These are phyloP conservation scores for Patella caerulea DNA, from an alignment of 2,888 invertebrate genomes.

Conservation along the genomic window DNA sequence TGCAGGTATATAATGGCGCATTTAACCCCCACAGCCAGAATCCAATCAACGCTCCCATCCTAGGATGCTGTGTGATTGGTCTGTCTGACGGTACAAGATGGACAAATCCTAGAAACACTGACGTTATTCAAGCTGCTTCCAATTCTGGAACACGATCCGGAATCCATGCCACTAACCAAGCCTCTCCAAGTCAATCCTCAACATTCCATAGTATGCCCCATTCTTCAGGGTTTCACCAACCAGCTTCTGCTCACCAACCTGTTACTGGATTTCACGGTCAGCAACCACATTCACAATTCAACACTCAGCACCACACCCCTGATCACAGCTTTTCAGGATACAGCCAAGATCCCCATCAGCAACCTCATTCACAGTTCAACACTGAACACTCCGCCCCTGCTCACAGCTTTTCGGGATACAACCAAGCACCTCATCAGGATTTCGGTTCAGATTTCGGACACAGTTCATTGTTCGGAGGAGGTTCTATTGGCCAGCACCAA, in stretches of 20 bases:
- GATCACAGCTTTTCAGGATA: neutral
- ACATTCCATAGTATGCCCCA: neutral
- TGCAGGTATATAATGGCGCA: neutral
- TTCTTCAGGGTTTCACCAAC: neutral
- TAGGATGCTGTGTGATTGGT: neutral
- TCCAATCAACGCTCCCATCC: slow-evolving; percentile 6
- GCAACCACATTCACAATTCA: neutral
- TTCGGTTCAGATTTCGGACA: neutral
- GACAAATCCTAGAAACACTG: neutral
- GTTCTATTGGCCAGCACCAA: neutral
- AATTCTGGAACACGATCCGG: neutral
- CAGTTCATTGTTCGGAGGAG: neutral
- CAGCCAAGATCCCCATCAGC: neutral
- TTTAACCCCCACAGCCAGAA: neutral
- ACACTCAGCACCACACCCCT: neutral
- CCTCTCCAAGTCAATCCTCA: neutral
- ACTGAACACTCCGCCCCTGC: neutral
- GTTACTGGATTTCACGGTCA: too few relatives aligned
- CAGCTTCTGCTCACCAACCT: neutral
- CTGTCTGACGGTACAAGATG: neutral
- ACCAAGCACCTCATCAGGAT: neutral
- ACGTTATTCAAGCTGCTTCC: neutral
- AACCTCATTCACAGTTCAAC: neutral
- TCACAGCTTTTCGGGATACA: neutral
- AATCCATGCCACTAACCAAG: neutral